Evolutionary conservation across 2,797 vertebrate genomes (phyloP).

Genomic region (Hemitrygon akajei): DNA sequence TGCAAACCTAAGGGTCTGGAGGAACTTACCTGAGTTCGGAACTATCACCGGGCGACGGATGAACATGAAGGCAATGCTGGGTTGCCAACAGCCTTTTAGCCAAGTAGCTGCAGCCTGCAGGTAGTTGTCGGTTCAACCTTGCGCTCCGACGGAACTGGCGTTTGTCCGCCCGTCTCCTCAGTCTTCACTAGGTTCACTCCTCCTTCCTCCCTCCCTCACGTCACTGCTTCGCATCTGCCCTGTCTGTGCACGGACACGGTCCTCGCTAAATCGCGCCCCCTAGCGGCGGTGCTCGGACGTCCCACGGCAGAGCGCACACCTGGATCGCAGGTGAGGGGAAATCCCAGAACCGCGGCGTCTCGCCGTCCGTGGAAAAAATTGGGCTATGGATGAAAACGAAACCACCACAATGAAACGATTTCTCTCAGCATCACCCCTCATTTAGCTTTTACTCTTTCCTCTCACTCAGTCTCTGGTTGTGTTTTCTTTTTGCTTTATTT

Average conservation of each 20-base stretch:
- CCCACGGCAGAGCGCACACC: background rate
- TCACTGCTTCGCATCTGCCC: background rate
- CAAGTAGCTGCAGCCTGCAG: background rate
- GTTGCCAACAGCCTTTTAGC: background rate
- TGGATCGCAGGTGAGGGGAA: background rate
- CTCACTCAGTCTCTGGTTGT: background rate
- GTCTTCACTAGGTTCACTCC: background rate
- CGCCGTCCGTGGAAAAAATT: background rate
- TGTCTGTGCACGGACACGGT: background rate
- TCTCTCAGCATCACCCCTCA: background rate
- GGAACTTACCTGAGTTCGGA: background rate
- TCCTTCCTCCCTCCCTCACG: background rate
- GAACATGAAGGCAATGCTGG: background rate
- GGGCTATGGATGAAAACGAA: background rate
- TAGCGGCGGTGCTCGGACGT: background rate
- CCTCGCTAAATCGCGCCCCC: background rate
- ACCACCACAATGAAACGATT: background rate
- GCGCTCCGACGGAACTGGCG: background rate
- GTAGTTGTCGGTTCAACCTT: background rate
- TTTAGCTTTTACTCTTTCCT: background rate
- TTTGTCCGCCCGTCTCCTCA: background rate
- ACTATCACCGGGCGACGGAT: background rate
- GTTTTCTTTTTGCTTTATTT: background rate
- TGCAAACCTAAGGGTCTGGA: background rate
- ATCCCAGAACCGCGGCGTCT: too few relatives aligned